Conservation (phyloP, 2,888 invertebrate genomes). For the Hyles lineata region DNA sequence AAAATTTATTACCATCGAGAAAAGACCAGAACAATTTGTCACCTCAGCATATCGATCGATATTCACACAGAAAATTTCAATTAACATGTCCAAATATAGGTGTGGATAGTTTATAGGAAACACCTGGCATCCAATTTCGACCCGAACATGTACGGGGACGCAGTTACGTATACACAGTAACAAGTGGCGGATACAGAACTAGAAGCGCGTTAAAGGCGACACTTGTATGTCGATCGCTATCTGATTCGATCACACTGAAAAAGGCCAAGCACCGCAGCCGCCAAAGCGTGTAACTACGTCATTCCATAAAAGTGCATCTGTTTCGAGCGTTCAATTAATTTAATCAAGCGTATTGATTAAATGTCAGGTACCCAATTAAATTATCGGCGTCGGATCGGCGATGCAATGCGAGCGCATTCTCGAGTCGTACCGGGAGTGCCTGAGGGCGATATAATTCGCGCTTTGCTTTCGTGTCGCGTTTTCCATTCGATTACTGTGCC, state of each 20-base stretch:
- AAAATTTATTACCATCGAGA: background rate
- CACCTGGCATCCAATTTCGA: constrained; percentile 23
- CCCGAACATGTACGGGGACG: constrained; percentile 6
- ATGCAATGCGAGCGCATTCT: constrained; percentile 57
- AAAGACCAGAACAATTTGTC: background rate
- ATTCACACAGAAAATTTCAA: constrained; percentile 15
- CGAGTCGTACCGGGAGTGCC: constrained; percentile 46
- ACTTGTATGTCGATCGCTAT: constrained; percentile 33
- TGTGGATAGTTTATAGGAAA: constrained; percentile 24
- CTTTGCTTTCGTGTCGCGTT: constrained; percentile 62
- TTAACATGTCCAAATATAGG: constrained; percentile 19
- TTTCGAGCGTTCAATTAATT: constrained; percentile 75
- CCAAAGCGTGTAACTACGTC: constrained; percentile 41
- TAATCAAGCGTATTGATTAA: constrained; percentile 80
- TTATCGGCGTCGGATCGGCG: constrained; percentile 66
- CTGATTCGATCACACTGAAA: constrained; percentile 40
- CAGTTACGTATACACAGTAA: background rate
- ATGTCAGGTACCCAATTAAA: constrained; percentile 81
- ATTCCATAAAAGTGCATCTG: constrained; percentile 73
- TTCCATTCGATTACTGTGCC: constrained; percentile 61
- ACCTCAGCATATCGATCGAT: background rate
- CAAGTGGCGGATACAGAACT: constrained; percentile 1
- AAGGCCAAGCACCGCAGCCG: constrained; percentile 42
- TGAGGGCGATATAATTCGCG: constrained; percentile 63
- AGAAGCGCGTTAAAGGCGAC: constrained; percentile 23